These are phyloP conservation scores for Ennomos erosarius DNA, from an alignment of 2,888 invertebrate species.

Conservation along the genomic window DNA sequence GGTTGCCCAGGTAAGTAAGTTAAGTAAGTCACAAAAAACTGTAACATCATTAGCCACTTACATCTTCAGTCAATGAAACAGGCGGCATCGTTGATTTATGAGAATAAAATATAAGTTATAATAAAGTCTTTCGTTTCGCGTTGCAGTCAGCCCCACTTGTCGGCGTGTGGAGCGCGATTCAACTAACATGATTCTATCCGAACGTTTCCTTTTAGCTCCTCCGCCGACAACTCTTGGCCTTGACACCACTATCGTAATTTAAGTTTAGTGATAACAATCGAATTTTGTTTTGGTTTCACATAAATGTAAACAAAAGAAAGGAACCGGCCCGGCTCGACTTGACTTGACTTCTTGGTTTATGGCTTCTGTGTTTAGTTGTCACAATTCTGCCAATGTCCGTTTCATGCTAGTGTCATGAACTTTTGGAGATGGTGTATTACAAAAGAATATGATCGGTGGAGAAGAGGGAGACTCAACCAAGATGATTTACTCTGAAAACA, in stretches of 20 bases:
- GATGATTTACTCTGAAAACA: no score
- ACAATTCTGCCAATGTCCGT: no score
- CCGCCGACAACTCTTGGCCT: slow-evolving; percentile 53
- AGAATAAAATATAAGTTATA: slow-evolving; percentile 25
- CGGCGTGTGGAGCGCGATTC: slow-evolving; percentile 53
- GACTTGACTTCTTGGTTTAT: no score
- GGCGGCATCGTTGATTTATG: slow-evolving; percentile 71
- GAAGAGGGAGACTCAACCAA: no score
- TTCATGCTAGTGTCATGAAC: no score
- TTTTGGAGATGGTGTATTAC: no score
- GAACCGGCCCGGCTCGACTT: no score
- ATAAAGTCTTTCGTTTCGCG: slow-evolving; percentile 20
- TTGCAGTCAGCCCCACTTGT: slow-evolving; percentile 45
- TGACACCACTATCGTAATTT: slow-evolving; percentile 61
- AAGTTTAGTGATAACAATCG: slow-evolving; percentile 13
- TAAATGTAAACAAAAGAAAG: no score
- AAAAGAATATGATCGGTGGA: no score
- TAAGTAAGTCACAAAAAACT: slow-evolving; percentile 16
- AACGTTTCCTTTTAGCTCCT: slow-evolving; percentile 64
- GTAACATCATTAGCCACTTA: slow-evolving; percentile 45
- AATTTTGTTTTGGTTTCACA: slow-evolving; percentile 14
- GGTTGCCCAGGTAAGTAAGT: not conserved
- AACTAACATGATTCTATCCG: slow-evolving; percentile 66
- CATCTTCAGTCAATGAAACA: slow-evolving; percentile 75
- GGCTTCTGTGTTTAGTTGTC: no score